Evolutionary conservation across 2,888 invertebrate species (phyloP), one percentile per base, ranked within the genome.

Genomic region (Hyposoter didymator): DNA sequence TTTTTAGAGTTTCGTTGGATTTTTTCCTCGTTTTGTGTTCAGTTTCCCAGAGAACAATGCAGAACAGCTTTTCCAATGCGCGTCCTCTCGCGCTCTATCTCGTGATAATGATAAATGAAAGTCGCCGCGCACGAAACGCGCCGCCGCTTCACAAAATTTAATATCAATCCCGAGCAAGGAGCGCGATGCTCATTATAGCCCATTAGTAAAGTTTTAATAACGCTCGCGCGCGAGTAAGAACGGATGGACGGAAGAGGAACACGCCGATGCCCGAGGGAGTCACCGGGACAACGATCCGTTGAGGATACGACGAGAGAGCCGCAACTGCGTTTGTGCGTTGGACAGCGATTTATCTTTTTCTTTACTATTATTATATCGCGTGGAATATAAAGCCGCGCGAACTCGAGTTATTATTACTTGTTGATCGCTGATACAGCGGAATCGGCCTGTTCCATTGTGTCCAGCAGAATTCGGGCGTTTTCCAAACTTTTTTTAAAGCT

Each of bases 151-250:
- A 90, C 90, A 89, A 81, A 81, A 91, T 91, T 91, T 91, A 91
- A 91, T 91, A 91, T 91, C 91, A 91, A 91, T 91, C 90, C 88
- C 86, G 83, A 81, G 87, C 87, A 88, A 84, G 87, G 87, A 87
- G 87, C 90, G 87, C 90, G 88, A 88, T 89, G 89, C 91, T 91
- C 91, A 92, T 92, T 92, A 92, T 89, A 89, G 90, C 88, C 90
- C 90, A 92, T 92, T 91, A 91, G 91, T 89, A 89, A 91, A 92
- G 90, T 92, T 92, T 92, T 92, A 91, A 92, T 92, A 92, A 92
- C 90, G 89, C 88, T 86, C 89, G 84, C 79, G 87, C 81, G 84
- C 75, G 67, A 59, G 67, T 4, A 55, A 32, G 69, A 43, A 74
- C 45, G 69, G 74, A 66, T 64, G 74, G 66, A 81, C 74, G 59